Base-by-base conservation (phyloP, 2,113 vertebrate species). In the Cavia porcellus region DNA sequence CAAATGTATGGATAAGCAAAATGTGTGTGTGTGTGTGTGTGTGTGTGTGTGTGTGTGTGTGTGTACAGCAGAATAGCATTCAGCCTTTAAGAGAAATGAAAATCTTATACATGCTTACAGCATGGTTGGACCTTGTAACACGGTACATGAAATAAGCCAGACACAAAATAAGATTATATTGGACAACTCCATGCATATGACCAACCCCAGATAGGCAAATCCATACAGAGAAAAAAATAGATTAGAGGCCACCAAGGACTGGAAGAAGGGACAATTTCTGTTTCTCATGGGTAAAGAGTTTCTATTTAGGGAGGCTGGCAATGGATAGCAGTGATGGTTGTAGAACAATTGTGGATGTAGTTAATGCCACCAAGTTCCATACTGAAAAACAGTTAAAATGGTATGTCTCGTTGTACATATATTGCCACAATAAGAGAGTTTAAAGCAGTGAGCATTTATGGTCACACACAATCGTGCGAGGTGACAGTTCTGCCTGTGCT, bases 211-310 rank as follows among this genome's bases (percentile, higher is more conserved):
- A 86, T 1, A 86, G 38, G 35, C 84, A 79, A 89, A 66, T 52
- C 86, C 13, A 45, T 68, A 59, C 13, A 94, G 45, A 92, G 22
- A 61, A 74, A 94, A 94, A 90, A 80, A 28, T 62, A 79, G 11
- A 50, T 15, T 74, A 35, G 7, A 70, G 28, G 32, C 79, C 68
- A 47, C 7, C 5, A 57, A 38, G 47, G 2, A 11, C 24, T n/a
- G 2, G 19, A 28, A 5, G 28, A 5, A 77, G 28, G 47, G 19
- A 79, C 14, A 57, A 19, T 66, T 81, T 57, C 22, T 45, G 42
- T 77, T 87, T 72, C 80, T 55, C 89, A 45, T 72, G 59, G 7
- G 32, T 61, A 62, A 20, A 57, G n/a, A 85, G 45, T 77, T 95
- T 94, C 75, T 66, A 9, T 94, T 88, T 88, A 38, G 17, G 19